Percentiles rank a stretch among this genome's conserved stretches.
Conservation (phyloP, 1,140 invertebrate genomes). For the Orchestia grillus region DNA sequence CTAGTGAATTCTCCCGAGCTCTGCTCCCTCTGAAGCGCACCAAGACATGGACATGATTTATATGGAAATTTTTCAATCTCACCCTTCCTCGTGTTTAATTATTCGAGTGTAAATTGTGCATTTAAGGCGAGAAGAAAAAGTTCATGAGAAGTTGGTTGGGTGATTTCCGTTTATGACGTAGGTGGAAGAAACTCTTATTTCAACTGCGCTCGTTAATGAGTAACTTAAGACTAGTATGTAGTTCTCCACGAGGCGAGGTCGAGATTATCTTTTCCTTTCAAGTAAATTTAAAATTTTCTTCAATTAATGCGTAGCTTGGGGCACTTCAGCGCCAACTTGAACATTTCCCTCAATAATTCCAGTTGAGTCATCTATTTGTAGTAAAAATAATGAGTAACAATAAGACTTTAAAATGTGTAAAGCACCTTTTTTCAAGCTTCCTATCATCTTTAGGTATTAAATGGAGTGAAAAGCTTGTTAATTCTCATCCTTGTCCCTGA, state of each 20-base stretch:
- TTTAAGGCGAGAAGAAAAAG: constrained; percentile 13
- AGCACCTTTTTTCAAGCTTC: not conserved
- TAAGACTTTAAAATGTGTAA: not conserved
- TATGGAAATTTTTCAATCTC: constrained; percentile 29
- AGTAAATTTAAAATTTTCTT: not conserved
- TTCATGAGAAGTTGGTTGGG: not conserved
- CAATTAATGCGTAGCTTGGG: not conserved
- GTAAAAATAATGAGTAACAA: no score
- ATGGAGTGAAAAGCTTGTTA: not conserved
- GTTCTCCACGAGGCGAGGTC: not conserved
- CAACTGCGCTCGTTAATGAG: not conserved
- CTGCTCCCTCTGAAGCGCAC: not conserved
- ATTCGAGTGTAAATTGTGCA: constrained; percentile 32
- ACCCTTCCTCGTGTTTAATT: constrained; percentile 26
- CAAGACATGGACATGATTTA: constrained; percentile 40
- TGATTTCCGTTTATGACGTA: not conserved
- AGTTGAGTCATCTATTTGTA: no score
- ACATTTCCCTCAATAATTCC: not conserved
- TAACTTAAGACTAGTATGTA: not conserved
- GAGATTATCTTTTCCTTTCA: not conserved
- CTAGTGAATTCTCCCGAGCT: not conserved
- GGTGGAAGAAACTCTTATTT: not conserved
- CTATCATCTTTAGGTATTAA: not conserved
- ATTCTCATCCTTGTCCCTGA: not conserved
- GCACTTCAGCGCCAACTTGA: not conserved